A percentile compares a stretch with the other conserved stretches of the same genome.
These are phyloP conservation scores for Centropristis striata DNA, from an alignment of 2,113 vertebrate genomes.

Conservation along the genomic window DNA sequence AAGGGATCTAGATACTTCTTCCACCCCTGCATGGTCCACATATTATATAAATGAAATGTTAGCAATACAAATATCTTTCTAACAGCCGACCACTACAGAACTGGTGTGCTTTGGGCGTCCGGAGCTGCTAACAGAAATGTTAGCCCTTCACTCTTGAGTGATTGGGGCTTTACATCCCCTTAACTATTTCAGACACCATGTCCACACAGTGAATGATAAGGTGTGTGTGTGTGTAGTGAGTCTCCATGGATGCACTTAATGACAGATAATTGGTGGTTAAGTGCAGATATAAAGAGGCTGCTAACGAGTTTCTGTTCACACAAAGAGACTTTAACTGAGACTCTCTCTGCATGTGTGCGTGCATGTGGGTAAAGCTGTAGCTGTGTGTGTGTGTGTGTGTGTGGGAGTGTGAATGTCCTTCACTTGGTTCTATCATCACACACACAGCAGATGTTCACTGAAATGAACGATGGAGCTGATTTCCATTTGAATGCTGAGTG, in stretches of 20 bases:
- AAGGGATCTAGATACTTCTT: no score
- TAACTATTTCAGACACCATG: constrained; percentile 22
- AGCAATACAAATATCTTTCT: neutral
- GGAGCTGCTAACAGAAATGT: constrained; percentile 1
- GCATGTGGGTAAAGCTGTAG: neutral
- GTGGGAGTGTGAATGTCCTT: constrained; percentile 42
- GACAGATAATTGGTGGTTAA: constrained; percentile 61
- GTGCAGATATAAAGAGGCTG: constrained; percentile 54
- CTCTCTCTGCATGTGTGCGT: neutral
- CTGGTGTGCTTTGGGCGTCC: neutral
- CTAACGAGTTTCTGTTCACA: constrained; percentile 55
- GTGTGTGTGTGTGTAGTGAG: constrained; percentile 4
- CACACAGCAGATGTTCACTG: constrained; percentile 70
- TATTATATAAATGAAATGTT: neutral
- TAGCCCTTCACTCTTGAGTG: constrained; percentile 30
- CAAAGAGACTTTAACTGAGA: constrained; percentile 27
- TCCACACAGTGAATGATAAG: constrained; percentile 8
- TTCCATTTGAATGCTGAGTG: constrained; percentile 77
- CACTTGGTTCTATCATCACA: constrained; percentile 32
- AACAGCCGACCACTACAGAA: neutral
- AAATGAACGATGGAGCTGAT: constrained; percentile 71
- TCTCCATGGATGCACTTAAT: constrained; percentile 52
- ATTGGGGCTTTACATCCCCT: constrained; percentile 19
- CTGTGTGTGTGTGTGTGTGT: neutral
- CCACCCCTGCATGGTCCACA: neutral